phyloP scores from a whole-genome alignment of 2,888 invertebrate species.

The Xanthorhoe spadicearia region DNA sequence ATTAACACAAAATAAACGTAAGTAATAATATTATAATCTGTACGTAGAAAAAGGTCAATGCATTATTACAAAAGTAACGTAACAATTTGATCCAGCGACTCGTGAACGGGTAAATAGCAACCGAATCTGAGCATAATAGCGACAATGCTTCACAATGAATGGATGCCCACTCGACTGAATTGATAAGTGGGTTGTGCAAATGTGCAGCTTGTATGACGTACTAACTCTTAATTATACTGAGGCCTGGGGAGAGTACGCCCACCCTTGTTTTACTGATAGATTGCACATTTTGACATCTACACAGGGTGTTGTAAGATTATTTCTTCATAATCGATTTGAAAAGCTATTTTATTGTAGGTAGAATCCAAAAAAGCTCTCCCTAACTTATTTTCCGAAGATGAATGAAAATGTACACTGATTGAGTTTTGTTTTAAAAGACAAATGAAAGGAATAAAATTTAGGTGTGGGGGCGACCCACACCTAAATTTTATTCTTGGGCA shows the following conservation, averaged over 20 bases:
- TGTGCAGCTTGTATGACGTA: conserved; percentile 43
- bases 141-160: conserved; percentile 80
- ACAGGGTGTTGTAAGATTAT: neutral
- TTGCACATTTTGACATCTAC: conserved; percentile 21
- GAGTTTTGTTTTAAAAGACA: too few relatives aligned
- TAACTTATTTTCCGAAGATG: too few relatives aligned
- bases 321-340: neutral
- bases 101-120: conserved; percentile 75
- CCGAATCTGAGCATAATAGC: conserved; percentile 77
- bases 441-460: too few relatives aligned
- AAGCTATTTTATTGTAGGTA: too few relatives aligned
- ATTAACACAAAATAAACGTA: neutral
- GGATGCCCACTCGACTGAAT: conserved; percentile 83
- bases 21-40: neutral
- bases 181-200: conserved; percentile 81
- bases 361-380: too few relatives aligned
- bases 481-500: neutral
- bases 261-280: conserved; percentile 9
- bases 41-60: conserved; percentile 32
- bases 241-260: conserved; percentile 23
- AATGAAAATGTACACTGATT: too few relatives aligned
- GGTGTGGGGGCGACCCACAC: too few relatives aligned
- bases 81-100: conserved; percentile 50
- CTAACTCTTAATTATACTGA: conserved; percentile 17
- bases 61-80: conserved; percentile 35